phyloP scores from a whole-genome alignment of 2,113 vertebrate species.

The Nothobranchius furzeri region DNA sequence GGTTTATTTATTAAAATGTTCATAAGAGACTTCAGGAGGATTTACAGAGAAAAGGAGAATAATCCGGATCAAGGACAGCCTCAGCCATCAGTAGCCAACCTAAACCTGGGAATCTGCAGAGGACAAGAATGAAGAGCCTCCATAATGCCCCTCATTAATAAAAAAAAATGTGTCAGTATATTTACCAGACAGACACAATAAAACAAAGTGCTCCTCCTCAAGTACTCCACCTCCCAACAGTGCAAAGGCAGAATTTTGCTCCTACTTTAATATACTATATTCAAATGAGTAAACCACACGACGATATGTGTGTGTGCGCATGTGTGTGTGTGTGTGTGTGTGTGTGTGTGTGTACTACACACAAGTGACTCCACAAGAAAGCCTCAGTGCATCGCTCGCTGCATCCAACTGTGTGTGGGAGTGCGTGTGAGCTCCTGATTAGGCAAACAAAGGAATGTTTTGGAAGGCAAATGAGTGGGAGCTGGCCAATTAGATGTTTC shows the following conservation, averaged over 20 bases:
- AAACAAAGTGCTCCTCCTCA: conserved; percentile 62
- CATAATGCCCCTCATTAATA: conserved; percentile 57
- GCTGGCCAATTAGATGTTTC: conserved; percentile 77
- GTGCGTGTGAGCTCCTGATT: conserved; percentile 51
- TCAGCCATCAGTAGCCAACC: neutral
- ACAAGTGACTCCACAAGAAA: conserved; percentile 4
- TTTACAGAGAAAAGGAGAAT: neutral
- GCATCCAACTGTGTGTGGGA: conserved; percentile 14
- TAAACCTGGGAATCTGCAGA: conserved; percentile 13
- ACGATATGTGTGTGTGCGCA: too few species aligned
- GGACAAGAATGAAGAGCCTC: conserved; percentile 21
- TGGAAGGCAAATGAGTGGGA: conserved; percentile 69
- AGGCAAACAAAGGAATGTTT: conserved; percentile 73
- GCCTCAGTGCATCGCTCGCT: conserved; percentile 10
- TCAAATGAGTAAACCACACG: neutral
- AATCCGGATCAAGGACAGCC: neutral
- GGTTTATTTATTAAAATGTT: conserved; percentile 29
- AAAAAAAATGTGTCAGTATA: conserved; percentile 57
- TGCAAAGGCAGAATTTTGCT: conserved; percentile 22
- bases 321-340: too few species aligned
- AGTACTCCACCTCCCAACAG: conserved; percentile 46
- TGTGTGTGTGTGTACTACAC: neutral
- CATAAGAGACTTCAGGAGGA: neutral
- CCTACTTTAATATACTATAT: conserved; percentile 4
- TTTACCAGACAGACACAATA: conserved; percentile 51